Evolutionary conservation across 2,888 invertebrate genomes (phyloP).

Genomic region (Trissolcus brochymenae): DNA sequence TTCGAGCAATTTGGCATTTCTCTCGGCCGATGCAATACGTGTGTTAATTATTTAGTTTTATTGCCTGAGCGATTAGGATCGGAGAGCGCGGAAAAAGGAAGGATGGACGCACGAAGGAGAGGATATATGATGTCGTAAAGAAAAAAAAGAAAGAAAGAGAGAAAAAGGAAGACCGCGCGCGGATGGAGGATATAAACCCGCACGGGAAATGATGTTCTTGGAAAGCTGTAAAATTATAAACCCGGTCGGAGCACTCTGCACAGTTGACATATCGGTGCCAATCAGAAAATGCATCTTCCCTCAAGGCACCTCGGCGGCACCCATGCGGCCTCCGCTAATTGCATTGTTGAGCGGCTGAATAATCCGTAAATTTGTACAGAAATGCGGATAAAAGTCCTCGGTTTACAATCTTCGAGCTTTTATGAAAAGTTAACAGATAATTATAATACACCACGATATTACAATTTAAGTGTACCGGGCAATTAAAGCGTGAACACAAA

Average conservation of each 20-base stretch:
- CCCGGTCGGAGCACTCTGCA: slow-evolving; percentile 57
- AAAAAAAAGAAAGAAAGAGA: slow-evolving; percentile 19
- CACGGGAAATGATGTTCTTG: slow-evolving; percentile 53
- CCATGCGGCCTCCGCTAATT: not conserved
- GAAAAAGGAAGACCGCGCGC: slow-evolving; percentile 9
- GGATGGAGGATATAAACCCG: slow-evolving; percentile 44
- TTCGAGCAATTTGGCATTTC: slow-evolving; percentile 35
- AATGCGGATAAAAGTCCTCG: too few species aligned
- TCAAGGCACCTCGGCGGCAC: not conserved
- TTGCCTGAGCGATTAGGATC: slow-evolving; percentile 70
- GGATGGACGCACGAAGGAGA: slow-evolving; percentile 63
- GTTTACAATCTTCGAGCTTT: slow-evolving; percentile 11
- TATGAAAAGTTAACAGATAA: slow-evolving; percentile 14
- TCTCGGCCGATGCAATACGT: slow-evolving; percentile 63
- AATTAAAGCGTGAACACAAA: slow-evolving; percentile 42
- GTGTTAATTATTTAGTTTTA: slow-evolving; percentile 72
- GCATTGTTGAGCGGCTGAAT: not conserved
- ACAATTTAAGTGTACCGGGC: slow-evolving; percentile 42
- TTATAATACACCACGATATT: slow-evolving; percentile 47
- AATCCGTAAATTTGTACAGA: too few species aligned
- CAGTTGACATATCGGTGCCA: slow-evolving; percentile 32
- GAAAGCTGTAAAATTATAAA: slow-evolving; percentile 71
- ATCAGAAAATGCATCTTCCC: not conserved
- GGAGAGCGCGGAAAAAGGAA: slow-evolving; percentile 57
- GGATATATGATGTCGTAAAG: slow-evolving; percentile 50